phyloP scores from a whole-genome alignment of 2,888 invertebrate species.

The Myathropa florea region DNA sequence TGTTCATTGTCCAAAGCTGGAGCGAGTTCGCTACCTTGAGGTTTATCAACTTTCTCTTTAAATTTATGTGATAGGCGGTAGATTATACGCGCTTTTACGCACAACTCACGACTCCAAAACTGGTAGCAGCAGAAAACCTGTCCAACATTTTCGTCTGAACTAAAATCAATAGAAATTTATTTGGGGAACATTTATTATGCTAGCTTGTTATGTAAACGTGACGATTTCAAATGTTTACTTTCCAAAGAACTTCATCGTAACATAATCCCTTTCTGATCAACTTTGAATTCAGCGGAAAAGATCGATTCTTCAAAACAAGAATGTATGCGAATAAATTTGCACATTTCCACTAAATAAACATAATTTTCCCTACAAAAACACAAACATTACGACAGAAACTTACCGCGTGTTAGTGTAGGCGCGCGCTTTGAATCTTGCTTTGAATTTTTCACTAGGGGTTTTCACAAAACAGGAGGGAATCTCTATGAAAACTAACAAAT shows the following conservation, averaged over 20 bases:
- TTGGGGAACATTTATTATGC: neutral
- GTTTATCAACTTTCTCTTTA: neutral
- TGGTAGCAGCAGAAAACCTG: neutral
- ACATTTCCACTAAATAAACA: neutral
- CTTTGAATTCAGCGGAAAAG: no score
- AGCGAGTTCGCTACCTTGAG: neutral
- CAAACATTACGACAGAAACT: neutral
- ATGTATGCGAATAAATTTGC: neutral
- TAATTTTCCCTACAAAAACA: neutral
- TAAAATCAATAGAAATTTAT: neutral
- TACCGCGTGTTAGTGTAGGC: neutral
- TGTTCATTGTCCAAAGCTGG: neutral
- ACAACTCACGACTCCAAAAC: neutral
- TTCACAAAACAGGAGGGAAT: neutral
- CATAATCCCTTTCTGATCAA: no score
- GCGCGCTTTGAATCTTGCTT: neutral
- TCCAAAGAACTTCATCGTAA: neutral
- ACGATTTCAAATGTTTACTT: neutral
- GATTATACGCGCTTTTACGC: neutral
- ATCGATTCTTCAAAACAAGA: neutral
- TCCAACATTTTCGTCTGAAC: neutral
- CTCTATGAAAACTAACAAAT: neutral
- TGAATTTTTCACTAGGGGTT: neutral
- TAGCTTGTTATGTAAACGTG: neutral
- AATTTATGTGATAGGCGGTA: neutral